Evolutionary conservation across 1,140 invertebrate genomes (phyloP), one percentile per base, ranked within the genome.

Genomic region (Paralvinella palmiformis): DNA sequence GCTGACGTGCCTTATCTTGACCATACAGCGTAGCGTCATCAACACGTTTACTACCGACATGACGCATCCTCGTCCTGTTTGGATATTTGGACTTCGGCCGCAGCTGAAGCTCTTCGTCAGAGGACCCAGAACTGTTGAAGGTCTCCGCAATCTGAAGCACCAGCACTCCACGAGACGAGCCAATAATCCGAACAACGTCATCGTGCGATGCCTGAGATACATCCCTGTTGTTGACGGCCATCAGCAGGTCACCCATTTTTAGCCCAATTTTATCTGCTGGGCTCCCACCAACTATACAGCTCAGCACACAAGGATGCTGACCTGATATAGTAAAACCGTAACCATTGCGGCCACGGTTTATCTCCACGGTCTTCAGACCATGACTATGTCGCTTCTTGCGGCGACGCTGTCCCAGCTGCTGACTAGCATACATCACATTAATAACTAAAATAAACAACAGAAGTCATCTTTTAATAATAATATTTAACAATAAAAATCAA

Each of bases 321-420:
- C 92, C 92, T n/a, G 91, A 93, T 68, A 94, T 92, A 15, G 92
- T 94, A 73, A 94, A 94, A 6, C 92, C 92, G 78, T 91, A 94
- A 7, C 91, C 92, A 72, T 90, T 90, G 63, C 86, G 84, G 1
- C 92, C 91, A 61, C 92, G 84, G 0, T 86, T 83, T 7, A 96
- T 86, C 72, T 96, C 91, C 22, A 96, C 90, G 2, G 88, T 90
- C 56, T 91, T 86, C 22, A 92, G 88, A 5, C 88, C 88, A 75
- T 91, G 87, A 71, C 87, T 89, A 5, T 88, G 86, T 48, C 89
- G 83, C 75, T 91, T 90, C 78, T 91, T 91, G 68, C 89, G 85
- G 65, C 90, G 82, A 68, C 89, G 83, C 72, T 75, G 72, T n/a
- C n/a, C n/a, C n/a, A n/a, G n/a, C n/a, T n/a, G n/a, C n/a, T n/a